Evolutionary conservation across 2,888 invertebrate genomes (phyloP).

Genomic region (Cantharis flavilabris): DNA sequence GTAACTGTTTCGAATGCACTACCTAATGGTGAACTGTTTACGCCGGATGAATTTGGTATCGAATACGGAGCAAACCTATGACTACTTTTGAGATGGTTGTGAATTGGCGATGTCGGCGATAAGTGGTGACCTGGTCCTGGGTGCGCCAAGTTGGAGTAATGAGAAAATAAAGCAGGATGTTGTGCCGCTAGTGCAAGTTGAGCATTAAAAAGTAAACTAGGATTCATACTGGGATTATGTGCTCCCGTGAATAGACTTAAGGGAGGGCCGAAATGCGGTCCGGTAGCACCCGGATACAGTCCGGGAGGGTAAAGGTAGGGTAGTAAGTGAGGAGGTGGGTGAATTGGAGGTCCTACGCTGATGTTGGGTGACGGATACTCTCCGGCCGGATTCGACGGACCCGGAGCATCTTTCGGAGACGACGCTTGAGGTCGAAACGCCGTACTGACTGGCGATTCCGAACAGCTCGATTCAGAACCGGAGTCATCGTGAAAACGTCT

Average conservation of each 20-base stretch:
- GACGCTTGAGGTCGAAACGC: slow-evolving; percentile 54
- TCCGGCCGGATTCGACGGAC: slow-evolving; percentile 58
- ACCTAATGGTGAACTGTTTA: slow-evolving; percentile 66
- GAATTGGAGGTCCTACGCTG: slow-evolving; percentile 90
- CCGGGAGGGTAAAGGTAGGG: slow-evolving; percentile 94
- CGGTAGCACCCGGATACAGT: slow-evolving; percentile 74
- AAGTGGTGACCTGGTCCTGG: slow-evolving; percentile 66
- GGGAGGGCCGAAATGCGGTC: slow-evolving; percentile 70
- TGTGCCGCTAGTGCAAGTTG: slow-evolving; percentile 87
- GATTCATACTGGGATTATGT: slow-evolving; percentile 71
- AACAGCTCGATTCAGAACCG: slow-evolving; percentile 75
- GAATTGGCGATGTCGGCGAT: slow-evolving; percentile 64
- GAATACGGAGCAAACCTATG: slow-evolving; percentile 91
- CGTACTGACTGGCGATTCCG: slow-evolving; percentile 61
- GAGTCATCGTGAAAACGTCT: slow-evolving; percentile 67
- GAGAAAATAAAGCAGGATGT: slow-evolving; percentile 77
- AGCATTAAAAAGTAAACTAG: slow-evolving; percentile 85
- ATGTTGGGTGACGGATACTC: slow-evolving; percentile 88
- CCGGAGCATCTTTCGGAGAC: slow-evolving; percentile 56
- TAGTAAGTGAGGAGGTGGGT: slow-evolving; percentile 84
- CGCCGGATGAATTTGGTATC: slow-evolving; percentile 63
- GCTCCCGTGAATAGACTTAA: slow-evolving; percentile 63
- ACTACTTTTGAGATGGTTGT: slow-evolving; percentile 71
- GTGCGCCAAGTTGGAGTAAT: slow-evolving; percentile 66
- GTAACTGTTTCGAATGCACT: slow-evolving; percentile 91